A percentile compares a stretch with the other conserved stretches of the same genome.
These are phyloP conservation scores for Drosophila oshimai DNA, from an alignment of 1,140 invertebrate species.

Conservation along the genomic window DNA sequence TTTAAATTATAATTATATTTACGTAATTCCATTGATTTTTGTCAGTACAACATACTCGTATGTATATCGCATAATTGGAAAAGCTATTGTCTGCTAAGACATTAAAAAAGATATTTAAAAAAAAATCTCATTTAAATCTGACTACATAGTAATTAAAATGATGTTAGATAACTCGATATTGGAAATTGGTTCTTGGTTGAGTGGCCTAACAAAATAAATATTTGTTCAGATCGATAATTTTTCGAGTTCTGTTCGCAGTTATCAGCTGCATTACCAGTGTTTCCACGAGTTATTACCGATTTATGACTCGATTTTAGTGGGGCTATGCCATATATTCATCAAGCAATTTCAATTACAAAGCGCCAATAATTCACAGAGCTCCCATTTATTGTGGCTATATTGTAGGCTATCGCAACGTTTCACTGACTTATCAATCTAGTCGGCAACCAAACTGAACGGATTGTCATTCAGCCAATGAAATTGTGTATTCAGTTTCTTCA, in stretches of 20 bases:
- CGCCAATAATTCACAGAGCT: conserved; percentile 9
- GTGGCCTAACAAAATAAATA: background rate
- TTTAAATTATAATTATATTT: no score
- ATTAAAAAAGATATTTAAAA: no score
- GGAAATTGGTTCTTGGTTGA: background rate
- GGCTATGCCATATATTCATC: conserved; percentile 8
- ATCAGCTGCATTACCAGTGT: conserved; percentile 1
- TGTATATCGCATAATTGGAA: no score
- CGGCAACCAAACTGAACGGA: background rate
- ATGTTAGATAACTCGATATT: background rate
- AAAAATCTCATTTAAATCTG: no score
- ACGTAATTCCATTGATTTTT: no score
- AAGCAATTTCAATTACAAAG: conserved; percentile 20
- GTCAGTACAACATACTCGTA: no score
- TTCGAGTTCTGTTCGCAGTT: conserved; percentile 2
- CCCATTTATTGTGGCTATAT: conserved; percentile 4
- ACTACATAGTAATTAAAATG: no score
- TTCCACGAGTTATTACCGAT: background rate
- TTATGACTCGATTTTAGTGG: conserved; percentile 5
- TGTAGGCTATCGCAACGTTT: conserved; percentile 23
- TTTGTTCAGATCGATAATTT: background rate
- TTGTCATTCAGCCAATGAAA: background rate
- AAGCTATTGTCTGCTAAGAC: no score
- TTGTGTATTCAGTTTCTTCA: background rate
- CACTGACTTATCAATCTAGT: conserved; percentile 34